A percentile compares a stretch with the other conserved stretches of the same genome.
phyloP scores from a whole-genome alignment of 2,888 invertebrate genomes.

The Nymphalis c-album region DNA sequence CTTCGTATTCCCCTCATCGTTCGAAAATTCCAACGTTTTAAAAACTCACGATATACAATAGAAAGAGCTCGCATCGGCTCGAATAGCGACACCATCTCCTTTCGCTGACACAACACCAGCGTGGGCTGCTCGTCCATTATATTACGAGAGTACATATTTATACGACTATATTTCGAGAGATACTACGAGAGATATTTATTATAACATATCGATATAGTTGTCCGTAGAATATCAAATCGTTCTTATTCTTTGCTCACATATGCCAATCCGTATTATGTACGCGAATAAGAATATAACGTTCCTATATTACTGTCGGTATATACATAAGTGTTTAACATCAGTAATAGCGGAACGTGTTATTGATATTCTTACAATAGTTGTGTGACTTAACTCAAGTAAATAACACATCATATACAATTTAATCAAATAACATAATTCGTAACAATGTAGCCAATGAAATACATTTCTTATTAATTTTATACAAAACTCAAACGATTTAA shows the following conservation, averaged over 20 bases:
- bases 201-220: no score
- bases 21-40: constrained; percentile 4
- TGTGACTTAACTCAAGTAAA: background rate
- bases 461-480: no score
- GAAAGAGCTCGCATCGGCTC: no score
- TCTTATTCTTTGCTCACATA: constrained; percentile 23
- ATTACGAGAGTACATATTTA: constrained; percentile 3
- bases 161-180: no score
- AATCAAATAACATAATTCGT: background rate
- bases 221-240: background rate
- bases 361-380: background rate
- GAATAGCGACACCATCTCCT: background rate
- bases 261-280: constrained; percentile 21
- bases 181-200: no score
- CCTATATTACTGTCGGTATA: background rate
- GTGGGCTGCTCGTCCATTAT: constrained; percentile 1
- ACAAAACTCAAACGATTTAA: no score
- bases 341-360: background rate
- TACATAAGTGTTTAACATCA: background rate
- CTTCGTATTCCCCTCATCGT: constrained; percentile 12
- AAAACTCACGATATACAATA: background rate
- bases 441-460: no score
- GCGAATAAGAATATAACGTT: background rate
- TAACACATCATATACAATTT: background rate
- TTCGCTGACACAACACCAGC: constrained; percentile 21